Conservation (phyloP, 2,797 vertebrate genomes). For the Diplodus sargus region DNA sequence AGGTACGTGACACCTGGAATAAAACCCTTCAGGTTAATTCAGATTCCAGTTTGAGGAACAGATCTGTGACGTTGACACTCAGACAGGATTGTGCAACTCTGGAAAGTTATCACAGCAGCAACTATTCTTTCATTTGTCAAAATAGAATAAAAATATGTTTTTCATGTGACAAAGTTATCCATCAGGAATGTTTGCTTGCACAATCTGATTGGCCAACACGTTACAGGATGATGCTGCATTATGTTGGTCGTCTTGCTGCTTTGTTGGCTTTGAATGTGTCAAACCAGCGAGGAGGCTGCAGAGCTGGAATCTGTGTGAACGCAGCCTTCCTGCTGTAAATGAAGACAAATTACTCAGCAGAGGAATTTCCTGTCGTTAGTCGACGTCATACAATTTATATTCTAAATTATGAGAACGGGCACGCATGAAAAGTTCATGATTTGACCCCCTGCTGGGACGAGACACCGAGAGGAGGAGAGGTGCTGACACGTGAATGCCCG, state of each 20-base stretch:
- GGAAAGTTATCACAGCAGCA: too few species aligned
- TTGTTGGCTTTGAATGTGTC: not conserved
- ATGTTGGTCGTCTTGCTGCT: too few species aligned
- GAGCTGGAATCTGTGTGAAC: not conserved
- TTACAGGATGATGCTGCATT: too few species aligned
- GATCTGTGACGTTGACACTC: too few species aligned
- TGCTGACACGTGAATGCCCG: slow-evolving; percentile 12
- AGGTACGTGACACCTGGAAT: too few species aligned
- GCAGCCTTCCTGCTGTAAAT: not conserved
- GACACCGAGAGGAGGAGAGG: not conserved
- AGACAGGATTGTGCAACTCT: too few species aligned
- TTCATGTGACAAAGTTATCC: not conserved
- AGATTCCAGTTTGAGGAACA: too few species aligned
- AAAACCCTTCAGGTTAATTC: too few species aligned
- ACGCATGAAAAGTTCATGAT: slow-evolving; percentile 6
- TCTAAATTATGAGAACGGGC: not conserved
- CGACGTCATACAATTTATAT: not conserved
- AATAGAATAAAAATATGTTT: not conserved
- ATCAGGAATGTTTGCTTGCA: not conserved
- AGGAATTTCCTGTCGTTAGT: slow-evolving; percentile 16
- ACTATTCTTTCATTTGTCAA: too few species aligned
- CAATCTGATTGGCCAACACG: not conserved
- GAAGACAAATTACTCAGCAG: not conserved
- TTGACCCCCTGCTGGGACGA: not conserved
- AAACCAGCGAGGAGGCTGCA: not conserved